Evolutionary conservation across 2,888 invertebrate species (phyloP), one percentile per base, ranked within the genome.

Genomic region (Eucriotettix oculatus): DNA sequence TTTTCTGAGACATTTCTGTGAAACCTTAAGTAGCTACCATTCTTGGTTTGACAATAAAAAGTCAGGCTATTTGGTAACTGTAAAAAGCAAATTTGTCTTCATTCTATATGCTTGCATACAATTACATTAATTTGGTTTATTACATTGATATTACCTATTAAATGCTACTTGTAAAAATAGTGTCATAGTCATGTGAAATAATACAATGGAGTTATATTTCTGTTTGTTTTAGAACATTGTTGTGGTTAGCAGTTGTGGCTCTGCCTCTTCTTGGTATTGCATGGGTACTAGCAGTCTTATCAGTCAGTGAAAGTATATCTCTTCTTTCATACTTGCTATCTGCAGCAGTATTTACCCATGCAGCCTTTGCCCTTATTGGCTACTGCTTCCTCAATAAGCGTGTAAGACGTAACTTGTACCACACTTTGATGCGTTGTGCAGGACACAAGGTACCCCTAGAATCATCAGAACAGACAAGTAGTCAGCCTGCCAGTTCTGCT

Each of bases 311-410:
- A 70, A 80, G 81, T 68, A 78, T 85, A 66, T 76, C 86, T 67
- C 78, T 81, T 54, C 78, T 95, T 10, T 86, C 88, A 63, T 84
- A 91, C 44, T 76, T 86, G 63, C 82, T 94, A 59, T 88, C 90
- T 0, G 79, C 83, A 0, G 84, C 88, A 10, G 85, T 91, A 1
- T 77, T 88, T 0, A 69, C 86, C 16, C 92, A 93, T 71, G 89
- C 93, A 0, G 78, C 86, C 42, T 92, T 91, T 69, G 86, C 92
- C 58, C 78, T 92, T 53, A 79, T 90, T 16, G 92, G 93, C 0
- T 90, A 93, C 71, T 89, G 93, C 71, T 85, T 93, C 63, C 83
- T 91, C 64, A 95, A 93, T 68, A 83, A 86, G 61, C 80, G 92
- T 61, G 93, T 94, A 0, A 74, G 91, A 16, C 85, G 87, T 66